Evolutionary conservation across 2,797 vertebrate species (phyloP), one percentile per base, ranked within the genome.

Genomic region (Falco naumanni): DNA sequence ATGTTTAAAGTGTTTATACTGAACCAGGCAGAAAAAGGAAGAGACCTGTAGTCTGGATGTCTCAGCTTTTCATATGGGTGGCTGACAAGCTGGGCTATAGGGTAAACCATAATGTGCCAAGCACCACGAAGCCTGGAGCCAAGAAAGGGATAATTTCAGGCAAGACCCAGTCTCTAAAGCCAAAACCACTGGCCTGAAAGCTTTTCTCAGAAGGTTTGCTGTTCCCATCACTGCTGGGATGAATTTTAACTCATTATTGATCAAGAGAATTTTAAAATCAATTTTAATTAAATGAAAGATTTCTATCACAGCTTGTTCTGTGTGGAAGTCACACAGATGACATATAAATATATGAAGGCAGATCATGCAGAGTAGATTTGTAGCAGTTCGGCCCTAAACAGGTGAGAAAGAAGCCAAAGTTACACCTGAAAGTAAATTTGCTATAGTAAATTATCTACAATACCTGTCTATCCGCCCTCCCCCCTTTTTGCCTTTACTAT

Each of bases 221-320:
- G 86, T 96, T 97, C 94, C 95, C 96, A 96, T 94, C 93, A 96
- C 96, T 97, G 95, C 95, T 29, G 84, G 92, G 96, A 98, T 98
- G 97, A 98, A 98, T 98, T 98, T 98, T 98, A 98, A 98, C 98
- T 98, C 97, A 85, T 96, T 98, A 98, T 98, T 98, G 98, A 98
- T 98, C 96, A 97, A 91, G 97, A 79, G 97, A 98, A 98, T 98
- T 98, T 98, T 98, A 97, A 98, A 98, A 98, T 98, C 98, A 97
- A 98, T 98, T 98, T 98, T 98, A 98, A 98, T 98, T 98, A 98
- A 98, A 98, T 98, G 98, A 98, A 98, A 98, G 97, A 98, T 98
- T 98, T 98, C 97, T 98, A 98, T 97, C 97, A 98, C 94, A 84
- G 94, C 97, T 98, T 95, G 97, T 98, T 98, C 97, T 97, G 94